A percentile compares a stretch with the other conserved stretches of the same genome.
Conservation (phyloP, 2,888 invertebrate species). For the Lepidocyrtinus sp. region DNA sequence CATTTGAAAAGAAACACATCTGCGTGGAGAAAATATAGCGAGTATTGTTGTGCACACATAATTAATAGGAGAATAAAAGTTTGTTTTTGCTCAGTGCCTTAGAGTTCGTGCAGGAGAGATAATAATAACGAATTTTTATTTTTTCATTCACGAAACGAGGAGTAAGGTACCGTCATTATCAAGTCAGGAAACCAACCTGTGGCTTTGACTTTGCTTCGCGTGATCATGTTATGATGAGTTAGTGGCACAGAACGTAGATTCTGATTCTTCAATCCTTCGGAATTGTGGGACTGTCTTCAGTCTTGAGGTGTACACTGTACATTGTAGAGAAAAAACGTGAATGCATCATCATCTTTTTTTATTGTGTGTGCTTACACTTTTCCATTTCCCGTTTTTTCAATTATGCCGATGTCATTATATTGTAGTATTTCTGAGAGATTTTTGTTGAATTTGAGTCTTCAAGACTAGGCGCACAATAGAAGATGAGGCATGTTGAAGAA, state of each 20-base stretch:
- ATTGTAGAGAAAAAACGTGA: background rate
- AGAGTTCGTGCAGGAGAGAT: background rate
- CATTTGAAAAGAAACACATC: background rate
- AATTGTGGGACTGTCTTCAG: background rate
- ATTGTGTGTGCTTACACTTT: conserved; percentile 21
- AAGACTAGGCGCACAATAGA: background rate
- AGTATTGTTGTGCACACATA: background rate
- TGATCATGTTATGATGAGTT: conserved; percentile 7
- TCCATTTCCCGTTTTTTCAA: conserved; percentile 45
- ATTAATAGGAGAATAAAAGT: background rate
- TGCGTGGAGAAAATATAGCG: background rate
- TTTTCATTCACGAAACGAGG: conserved; percentile 48
- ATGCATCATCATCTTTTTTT: background rate
- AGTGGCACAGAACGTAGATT: background rate
- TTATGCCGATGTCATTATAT: conserved; percentile 49
- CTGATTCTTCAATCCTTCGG: background rate
- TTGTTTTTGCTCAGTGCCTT: background rate
- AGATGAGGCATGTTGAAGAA: background rate
- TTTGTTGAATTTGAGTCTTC: background rate
- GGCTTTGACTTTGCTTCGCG: conserved; percentile 29
- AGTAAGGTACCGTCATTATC: conserved; percentile 24
- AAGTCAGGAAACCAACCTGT: conserved; percentile 43
- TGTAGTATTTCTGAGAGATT: background rate
- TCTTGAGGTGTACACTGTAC: background rate
- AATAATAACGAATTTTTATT: background rate